Conservation (phyloP, 2,113 vertebrate genomes). For the Sula dactylatra region DNA sequence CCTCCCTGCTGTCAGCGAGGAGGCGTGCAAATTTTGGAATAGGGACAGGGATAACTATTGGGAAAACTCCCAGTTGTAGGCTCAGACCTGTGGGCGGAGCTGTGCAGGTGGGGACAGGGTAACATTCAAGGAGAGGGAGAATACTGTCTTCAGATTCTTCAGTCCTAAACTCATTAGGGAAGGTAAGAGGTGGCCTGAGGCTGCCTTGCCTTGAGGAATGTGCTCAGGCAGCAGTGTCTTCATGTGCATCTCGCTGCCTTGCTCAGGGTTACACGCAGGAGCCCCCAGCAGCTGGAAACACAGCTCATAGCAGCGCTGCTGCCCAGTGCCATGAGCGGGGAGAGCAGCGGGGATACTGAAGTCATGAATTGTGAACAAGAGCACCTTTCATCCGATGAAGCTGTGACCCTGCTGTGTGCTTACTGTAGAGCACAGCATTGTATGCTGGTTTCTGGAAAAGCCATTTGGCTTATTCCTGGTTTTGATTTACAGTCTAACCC, state of each 20-base stretch:
- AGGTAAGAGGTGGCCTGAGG: not conserved
- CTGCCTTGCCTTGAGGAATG: not conserved
- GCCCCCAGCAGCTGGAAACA: not conserved
- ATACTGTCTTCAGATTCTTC: not conserved
- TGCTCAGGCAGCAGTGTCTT: not conserved
- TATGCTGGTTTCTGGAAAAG: not conserved
- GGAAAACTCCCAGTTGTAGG: fast-evolving
- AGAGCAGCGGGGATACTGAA: not conserved
- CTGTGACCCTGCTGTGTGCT: not conserved
- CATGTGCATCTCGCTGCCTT: not conserved
- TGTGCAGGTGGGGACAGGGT: not conserved
- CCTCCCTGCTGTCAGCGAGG: not conserved
- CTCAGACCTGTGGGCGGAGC: fast-evolving
- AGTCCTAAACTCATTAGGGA: fast-evolving
- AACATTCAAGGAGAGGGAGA: not conserved
- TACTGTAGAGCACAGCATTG: fast-evolving
- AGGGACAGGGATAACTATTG: not conserved
- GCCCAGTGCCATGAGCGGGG: not conserved
- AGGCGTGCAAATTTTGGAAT: not conserved
- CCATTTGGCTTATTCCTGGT: not conserved
- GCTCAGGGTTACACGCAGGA: not conserved
- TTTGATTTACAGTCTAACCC: not conserved
- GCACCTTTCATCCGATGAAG: not conserved
- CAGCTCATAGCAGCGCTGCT: not conserved
- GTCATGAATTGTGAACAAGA: not conserved